Percentiles rank a stretch among this genome's conserved stretches.
Conservation (phyloP, 2,888 invertebrate genomes). For the Mythimna vitellina region DNA sequence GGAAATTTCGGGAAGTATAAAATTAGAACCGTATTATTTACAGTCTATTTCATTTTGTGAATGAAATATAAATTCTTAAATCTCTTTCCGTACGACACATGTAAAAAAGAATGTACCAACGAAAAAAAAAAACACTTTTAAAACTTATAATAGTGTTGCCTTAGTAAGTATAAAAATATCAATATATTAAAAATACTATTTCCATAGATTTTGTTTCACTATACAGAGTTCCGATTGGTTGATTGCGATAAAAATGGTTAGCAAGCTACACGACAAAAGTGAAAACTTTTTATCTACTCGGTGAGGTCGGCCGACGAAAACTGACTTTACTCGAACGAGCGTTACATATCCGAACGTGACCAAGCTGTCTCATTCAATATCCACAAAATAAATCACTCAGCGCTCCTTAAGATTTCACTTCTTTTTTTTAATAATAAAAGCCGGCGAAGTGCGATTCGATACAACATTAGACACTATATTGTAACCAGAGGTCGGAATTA, state of each 20-base stretch:
- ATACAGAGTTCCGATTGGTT: constrained; percentile 52
- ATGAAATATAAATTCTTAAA: constrained; percentile 13
- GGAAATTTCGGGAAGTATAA: neutral
- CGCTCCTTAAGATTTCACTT: too few relatives aligned
- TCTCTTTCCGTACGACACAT: neutral
- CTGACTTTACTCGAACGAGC: too few relatives aligned
- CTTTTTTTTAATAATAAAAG: too few relatives aligned
- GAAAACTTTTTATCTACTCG: too few relatives aligned
- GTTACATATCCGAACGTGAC: too few relatives aligned
- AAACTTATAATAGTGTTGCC: constrained; percentile 45
- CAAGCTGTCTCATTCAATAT: too few relatives aligned
- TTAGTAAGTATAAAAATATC: constrained; percentile 62
- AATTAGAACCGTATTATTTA: constrained; percentile 25
- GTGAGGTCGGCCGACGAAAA: too few relatives aligned
- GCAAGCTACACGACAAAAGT: too few relatives aligned
- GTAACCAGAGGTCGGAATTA: too few relatives aligned
- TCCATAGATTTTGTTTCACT: constrained; percentile 24
- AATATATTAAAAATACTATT: constrained; percentile 61
- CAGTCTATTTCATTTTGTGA: constrained; percentile 4
- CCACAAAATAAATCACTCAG: too few relatives aligned
- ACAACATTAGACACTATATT: too few relatives aligned
- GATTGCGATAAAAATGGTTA: neutral
- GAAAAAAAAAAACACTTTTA: constrained; percentile 43
- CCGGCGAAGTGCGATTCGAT: too few relatives aligned
- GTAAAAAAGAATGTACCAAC: constrained; percentile 42